phyloP scores from a whole-genome alignment of 2,113 vertebrate genomes.

The Vireo altiloquus region DNA sequence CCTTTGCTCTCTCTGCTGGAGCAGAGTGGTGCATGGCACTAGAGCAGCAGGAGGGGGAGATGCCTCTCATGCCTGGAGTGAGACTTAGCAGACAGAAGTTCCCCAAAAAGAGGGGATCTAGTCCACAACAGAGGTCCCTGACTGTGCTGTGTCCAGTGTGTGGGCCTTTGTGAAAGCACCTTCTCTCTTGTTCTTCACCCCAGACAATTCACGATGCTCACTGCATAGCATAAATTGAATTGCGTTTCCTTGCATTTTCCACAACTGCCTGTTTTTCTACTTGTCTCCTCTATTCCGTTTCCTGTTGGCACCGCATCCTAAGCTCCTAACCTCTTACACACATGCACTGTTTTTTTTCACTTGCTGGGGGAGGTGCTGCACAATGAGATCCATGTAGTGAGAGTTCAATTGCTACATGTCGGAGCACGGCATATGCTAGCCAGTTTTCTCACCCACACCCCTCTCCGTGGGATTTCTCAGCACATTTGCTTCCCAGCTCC shows the following conservation, averaged over 20 bases:
- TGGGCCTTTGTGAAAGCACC: neutral
- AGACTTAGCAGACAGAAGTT: neutral
- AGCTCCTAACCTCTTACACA: conserved; percentile 36
- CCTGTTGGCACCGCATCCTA: conserved; percentile 16
- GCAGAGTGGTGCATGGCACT: fast-evolving
- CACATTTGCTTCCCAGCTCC: conserved; percentile 55
- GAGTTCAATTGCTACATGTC: neutral
- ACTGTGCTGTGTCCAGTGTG: neutral
- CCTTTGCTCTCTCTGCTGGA: neutral
- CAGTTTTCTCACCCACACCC: conserved; percentile 62
- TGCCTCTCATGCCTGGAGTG: neutral
- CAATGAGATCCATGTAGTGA: conserved; percentile 27
- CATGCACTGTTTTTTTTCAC: neutral
- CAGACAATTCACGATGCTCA: neutral
- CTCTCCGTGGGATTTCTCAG: conserved; percentile 57
- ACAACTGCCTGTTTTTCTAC: conserved; percentile 16
- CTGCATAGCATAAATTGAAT: neutral
- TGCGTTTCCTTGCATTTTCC: conserved; percentile 8
- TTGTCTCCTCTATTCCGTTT: conserved; percentile 44
- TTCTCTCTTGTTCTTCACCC: neutral
- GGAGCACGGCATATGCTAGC: conserved; percentile 22
- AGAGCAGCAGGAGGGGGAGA: neutral
- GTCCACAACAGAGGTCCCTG: neutral
- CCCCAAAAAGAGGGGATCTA: neutral
- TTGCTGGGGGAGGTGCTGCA: conserved; percentile 25